Percentiles rank a stretch among this genome's conserved stretches.
phyloP scores from a whole-genome alignment of 2,113 vertebrate genomes.

The Microcebus griseorufus region DNA sequence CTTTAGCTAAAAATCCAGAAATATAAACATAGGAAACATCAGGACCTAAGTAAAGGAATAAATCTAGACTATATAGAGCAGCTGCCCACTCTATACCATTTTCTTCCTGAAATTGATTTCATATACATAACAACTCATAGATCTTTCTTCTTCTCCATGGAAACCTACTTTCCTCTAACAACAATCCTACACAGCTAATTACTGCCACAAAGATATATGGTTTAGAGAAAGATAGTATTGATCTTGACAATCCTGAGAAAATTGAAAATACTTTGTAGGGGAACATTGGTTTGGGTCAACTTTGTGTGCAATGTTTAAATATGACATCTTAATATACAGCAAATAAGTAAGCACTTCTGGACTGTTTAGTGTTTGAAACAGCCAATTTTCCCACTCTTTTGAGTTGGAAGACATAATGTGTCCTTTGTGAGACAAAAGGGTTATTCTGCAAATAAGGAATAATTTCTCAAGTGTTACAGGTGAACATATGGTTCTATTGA shows the following conservation, averaged over 20 bases:
- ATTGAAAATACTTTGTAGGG: conserved; percentile 46
- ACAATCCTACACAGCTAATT: conserved; percentile 67
- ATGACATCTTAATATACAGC: not conserved
- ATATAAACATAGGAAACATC: conserved; percentile 49
- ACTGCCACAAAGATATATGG: conserved; percentile 60
- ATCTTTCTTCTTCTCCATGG: conserved; percentile 61
- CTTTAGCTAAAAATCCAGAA: conserved; percentile 44
- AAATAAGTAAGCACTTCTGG: conserved; percentile 26
- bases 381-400: not conserved
- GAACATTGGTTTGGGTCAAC: conserved; percentile 12
- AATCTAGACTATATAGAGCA: conserved; percentile 48
- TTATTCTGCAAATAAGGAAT: conserved; percentile 57
- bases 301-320: conserved; percentile 50
- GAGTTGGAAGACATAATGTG: conserved; percentile 19
- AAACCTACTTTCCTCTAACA: conserved; percentile 61
- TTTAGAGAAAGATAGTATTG: conserved; percentile 35
- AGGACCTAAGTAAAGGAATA: conserved; percentile 39
- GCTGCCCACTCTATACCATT: conserved; percentile 41
- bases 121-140: conserved; percentile 48
- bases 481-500: conserved; percentile 64
- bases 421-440: conserved; percentile 27
- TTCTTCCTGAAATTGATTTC: conserved; percentile 55
- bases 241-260: conserved; percentile 56
- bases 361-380: conserved; percentile 44
- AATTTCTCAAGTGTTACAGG: conserved; percentile 67